Evolutionary conservation across 2,888 invertebrate species (phyloP), one percentile per base, ranked within the genome.

Genomic region (Meandrusa payeni): DNA sequence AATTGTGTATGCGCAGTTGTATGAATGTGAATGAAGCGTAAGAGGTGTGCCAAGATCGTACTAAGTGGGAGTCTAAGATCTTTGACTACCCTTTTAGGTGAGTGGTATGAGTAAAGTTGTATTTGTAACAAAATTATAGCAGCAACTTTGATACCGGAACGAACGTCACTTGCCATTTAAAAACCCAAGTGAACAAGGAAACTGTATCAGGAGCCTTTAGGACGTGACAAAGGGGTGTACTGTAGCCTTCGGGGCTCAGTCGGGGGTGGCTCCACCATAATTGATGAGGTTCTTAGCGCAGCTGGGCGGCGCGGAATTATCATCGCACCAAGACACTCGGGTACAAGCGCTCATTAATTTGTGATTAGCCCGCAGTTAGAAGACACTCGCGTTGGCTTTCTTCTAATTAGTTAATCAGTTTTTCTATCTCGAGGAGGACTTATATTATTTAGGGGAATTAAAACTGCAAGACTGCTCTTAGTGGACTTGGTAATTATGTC

Each of bases 271-370:
- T 80, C 64, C 64, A 69, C 77, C 76, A 79, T 87, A 87, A 87
- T 87, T 80, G 82, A 87, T 86, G 86, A 80, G 76, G 77, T 78
- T 86, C 85, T 87, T 86, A 81, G 80, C 86, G 72, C 87, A 75
- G 82, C 80, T 74, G 85, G 81, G 83, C 66, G 75, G 68, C 61
- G 61, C 56, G 67, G 76, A 79, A 81, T 83, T 82, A 83, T 86
- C 82, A 83, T 81, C 71, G 73, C 69, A 64, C 64, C 67, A 63
- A 79, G 79, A 81, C 81, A 76, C 79, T 69, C 65, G 65, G 69
- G 66, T 79, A 81, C 82, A 80, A 81, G 77, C 69, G 61, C 72
- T 73, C 85, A 86, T 87, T 87, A 86, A 87, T 87, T 86, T 76
- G 77, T 86, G 86, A 86, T 86, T 87, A 86, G 85, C 78, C 74